Conservation (phyloP, 2,888 invertebrate genomes). For the Portevinia maculata region DNA sequence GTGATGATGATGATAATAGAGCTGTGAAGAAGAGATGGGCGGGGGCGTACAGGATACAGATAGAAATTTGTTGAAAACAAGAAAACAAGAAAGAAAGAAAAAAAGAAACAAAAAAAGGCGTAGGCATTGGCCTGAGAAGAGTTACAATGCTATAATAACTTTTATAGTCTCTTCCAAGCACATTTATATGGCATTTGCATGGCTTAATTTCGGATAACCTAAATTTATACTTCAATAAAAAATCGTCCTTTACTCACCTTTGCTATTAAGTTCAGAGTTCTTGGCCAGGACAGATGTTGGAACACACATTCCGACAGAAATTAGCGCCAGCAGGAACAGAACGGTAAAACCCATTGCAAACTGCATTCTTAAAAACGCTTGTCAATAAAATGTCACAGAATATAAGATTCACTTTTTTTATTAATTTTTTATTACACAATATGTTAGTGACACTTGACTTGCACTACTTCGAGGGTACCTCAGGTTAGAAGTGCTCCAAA, state of each 20-base stretch:
- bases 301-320: slow-evolving; percentile 79
- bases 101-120: slow-evolving; percentile 47
- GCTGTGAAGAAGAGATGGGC: neutral
- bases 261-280: slow-evolving; percentile 79
- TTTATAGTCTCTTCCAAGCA: slow-evolving; percentile 7
- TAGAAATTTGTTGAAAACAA: slow-evolving; percentile 9
- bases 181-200: slow-evolving; percentile 13
- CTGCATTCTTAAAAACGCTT: slow-evolving; percentile 52
- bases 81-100: slow-evolving; percentile 39
- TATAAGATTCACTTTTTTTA: slow-evolving; percentile 46
- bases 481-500: slow-evolving; percentile 44
- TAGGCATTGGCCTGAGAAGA: slow-evolving; percentile 38
- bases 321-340: slow-evolving; percentile 76
- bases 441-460: slow-evolving; percentile 4
- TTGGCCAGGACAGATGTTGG: slow-evolving; percentile 82
- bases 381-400: too few relatives aligned
- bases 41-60: slow-evolving; percentile 12
- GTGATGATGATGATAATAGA: slow-evolving; percentile 10
- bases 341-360: slow-evolving; percentile 44
- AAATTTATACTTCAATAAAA: slow-evolving; percentile 7
- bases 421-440: slow-evolving; percentile 44
- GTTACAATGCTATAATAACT: slow-evolving; percentile 6
- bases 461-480: slow-evolving; percentile 2
- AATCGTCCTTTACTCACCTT: slow-evolving; percentile 73
- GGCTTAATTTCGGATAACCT: neutral